These are phyloP conservation scores for Portunus trituberculatus DNA, from an alignment of 1,140 invertebrate genomes.

Conservation along the genomic window DNA sequence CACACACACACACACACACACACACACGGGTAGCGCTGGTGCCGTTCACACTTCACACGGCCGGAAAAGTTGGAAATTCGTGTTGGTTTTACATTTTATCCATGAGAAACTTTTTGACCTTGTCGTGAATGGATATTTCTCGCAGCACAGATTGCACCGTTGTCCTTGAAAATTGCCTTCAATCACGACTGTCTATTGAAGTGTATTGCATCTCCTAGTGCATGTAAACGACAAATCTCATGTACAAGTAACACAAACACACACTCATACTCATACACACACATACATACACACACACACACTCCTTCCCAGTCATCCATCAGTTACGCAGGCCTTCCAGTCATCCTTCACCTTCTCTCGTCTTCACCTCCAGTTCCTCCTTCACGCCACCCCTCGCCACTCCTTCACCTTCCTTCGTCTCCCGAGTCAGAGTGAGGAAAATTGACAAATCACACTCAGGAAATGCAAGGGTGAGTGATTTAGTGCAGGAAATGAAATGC, in stretches of 20 bases:
- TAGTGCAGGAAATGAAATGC: constrained; percentile 56
- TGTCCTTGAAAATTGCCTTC: too few species aligned
- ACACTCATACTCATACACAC: too few species aligned
- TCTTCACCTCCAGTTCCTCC: background rate
- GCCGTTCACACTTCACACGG: too few species aligned
- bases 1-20: constrained; percentile 45
- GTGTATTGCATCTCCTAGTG: too few species aligned
- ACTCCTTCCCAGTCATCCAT: background rate
- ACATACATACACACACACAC: background rate
- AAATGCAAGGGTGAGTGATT: constrained; percentile 60
- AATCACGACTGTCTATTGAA: too few species aligned
- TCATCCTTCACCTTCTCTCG: background rate
- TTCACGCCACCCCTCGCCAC: background rate
- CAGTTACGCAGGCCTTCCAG: background rate
- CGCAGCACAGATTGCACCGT: too few species aligned
- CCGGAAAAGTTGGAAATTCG: too few species aligned
- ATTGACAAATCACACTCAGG: constrained; percentile 64
- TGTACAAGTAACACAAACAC: background rate
- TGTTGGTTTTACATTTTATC: too few species aligned
- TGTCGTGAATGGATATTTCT: too few species aligned
- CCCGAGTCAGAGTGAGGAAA: constrained; percentile 44
- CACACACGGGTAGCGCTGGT: background rate
- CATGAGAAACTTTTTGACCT: too few species aligned
- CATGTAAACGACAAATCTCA: too few species aligned
- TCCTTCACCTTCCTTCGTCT: constrained; percentile 3